Base-by-base conservation (phyloP, 2,888 invertebrate species). In the Drosophila incognita region DNA sequence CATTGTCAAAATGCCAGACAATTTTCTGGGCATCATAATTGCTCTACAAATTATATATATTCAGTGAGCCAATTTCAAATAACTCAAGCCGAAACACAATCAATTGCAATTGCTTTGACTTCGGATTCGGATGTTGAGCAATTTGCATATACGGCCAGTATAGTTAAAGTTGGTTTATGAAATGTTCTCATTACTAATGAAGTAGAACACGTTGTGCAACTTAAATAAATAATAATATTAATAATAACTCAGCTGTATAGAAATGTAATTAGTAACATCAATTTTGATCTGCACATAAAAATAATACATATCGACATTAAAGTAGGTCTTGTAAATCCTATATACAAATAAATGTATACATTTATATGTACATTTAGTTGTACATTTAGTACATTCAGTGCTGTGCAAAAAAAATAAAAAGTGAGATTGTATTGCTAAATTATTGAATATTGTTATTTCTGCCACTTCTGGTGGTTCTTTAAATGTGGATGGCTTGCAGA, bases 1-100 rank as follows among this genome's bases (percentile, higher is more conserved):
- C 62, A 57, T 71, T 68, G 65, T 58, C 29, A 21, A 67, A 78
- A 64, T 75, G 63, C 15, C 60, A 56, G 36, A 53, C 51, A 61
- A 75, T 62, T 66, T 74, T 63, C 29, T 46, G 33, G 40, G 27
- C 67, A 38, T 40, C 21, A 36, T 53, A 64, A 64, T 59, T 78
- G 51, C 48, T 11, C 48, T 31, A 13, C 24, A 54, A 54, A 51
- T 65, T 36, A 51, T 74, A 65, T 69, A 27, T 13, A 48, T 48
- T 56, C 35, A 27, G 27, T 35, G 42, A n/a, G 15, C n/a, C 46
- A 67, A 35, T 60, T 58, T 13, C 27, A 29, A 68, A 59, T 59
- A 52, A 54, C 36, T 54, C 35, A 42, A 21, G 21, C 35, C 13
- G 27, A 42, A 46, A 54, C 54, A n/a, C 29, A 36, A 33, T n/a